A percentile compares a stretch with the other conserved stretches of the same genome.
These are phyloP conservation scores for Alectoris magna DNA, from an alignment of 2,797 vertebrate genomes.

Conservation along the genomic window DNA sequence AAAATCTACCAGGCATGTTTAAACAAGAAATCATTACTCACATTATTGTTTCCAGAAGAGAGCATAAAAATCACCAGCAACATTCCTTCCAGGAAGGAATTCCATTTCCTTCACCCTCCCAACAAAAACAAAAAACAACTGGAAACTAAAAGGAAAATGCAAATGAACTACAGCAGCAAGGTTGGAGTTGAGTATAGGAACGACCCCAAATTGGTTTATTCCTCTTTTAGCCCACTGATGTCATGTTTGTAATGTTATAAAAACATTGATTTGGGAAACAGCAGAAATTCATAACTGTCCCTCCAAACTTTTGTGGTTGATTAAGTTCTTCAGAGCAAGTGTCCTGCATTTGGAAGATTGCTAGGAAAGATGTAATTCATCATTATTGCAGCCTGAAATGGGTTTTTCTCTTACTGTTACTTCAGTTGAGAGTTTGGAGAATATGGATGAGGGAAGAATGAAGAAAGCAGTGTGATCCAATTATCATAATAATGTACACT, in stretches of 20 bases:
- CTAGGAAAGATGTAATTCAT: not conserved
- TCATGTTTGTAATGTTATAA: not conserved
- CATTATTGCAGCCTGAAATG: not conserved
- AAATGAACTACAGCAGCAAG: not conserved
- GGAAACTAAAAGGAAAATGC: not conserved
- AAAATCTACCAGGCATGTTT: not conserved
- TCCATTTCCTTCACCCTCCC: not conserved
- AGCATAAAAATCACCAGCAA: not conserved
- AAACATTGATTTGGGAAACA: not conserved
- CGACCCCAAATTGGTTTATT: not conserved
- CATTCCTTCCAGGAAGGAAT: not conserved
- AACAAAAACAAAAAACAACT: not conserved
- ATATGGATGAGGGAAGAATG: not conserved
- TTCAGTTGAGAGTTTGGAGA: not conserved
- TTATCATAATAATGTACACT: slow-evolving; percentile 3
- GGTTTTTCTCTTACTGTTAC: not conserved
- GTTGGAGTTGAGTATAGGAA: not conserved
- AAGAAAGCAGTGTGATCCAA: not conserved
- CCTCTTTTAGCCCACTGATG: not conserved
- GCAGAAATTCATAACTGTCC: not conserved
- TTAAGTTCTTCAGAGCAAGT: not conserved
- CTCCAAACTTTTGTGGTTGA: not conserved
- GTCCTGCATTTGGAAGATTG: not conserved
- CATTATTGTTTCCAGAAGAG: not conserved
- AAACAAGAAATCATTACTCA: not conserved